These are phyloP conservation scores for Ypsolopha sequella DNA, from an alignment of 2,888 invertebrate species.

Conservation along the genomic window DNA sequence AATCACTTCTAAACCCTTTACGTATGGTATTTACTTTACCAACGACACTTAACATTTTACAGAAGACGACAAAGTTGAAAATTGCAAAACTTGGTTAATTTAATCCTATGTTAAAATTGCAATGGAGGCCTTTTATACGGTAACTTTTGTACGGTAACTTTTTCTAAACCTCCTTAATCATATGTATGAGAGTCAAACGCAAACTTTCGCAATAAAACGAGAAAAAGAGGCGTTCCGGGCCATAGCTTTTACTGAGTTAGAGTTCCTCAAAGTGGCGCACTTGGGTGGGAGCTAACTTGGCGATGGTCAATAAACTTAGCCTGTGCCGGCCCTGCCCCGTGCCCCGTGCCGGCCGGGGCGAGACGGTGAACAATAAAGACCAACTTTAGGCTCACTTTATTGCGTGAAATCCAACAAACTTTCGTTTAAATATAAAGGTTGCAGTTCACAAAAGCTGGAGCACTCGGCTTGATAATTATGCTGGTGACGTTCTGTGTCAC, in stretches of 20 bases:
- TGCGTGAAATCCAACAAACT: conserved; percentile 30
- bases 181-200: conserved; percentile 36
- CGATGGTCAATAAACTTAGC: conserved; percentile 57
- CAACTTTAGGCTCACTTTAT: conserved; percentile 23
- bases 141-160: not conserved
- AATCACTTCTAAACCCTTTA: too few relatives aligned
- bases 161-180: conserved; percentile 2
- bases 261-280: conserved; percentile 55
- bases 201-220: conserved; percentile 61
- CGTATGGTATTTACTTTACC: too few relatives aligned
- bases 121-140: not conserved
- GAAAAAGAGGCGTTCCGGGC: conserved; percentile 46
- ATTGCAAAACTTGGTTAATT: not conserved
- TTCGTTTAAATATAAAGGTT: not conserved
- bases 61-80: not conserved
- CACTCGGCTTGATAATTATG: not conserved
- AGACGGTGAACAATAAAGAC: conserved; percentile 38
- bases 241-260: conserved; percentile 53
- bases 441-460: not conserved
- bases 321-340: conserved; percentile 3
- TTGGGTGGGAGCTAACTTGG: conserved; percentile 41
- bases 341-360: conserved; percentile 9
- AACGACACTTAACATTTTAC: too few relatives aligned
- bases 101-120: not conserved
- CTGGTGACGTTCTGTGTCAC: conserved; percentile 5